These are phyloP conservation scores for Limulus polyphemus DNA, from an alignment of 2,888 invertebrate genomes.

Conservation along the genomic window DNA sequence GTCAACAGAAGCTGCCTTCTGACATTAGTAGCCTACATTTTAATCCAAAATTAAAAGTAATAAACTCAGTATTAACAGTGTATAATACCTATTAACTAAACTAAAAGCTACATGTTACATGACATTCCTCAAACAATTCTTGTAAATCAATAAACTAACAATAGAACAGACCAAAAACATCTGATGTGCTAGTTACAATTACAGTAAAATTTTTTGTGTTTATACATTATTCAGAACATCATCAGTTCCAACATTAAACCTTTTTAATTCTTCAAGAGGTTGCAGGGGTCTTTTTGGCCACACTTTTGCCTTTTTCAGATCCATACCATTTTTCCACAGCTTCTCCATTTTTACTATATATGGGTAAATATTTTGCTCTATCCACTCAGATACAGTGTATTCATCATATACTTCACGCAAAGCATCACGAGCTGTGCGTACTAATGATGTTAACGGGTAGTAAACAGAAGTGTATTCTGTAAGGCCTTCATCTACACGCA, in stretches of 20 bases:
- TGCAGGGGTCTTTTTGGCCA: slow-evolving; percentile 27
- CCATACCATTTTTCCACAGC: slow-evolving; percentile 22
- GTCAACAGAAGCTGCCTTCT: too few relatives aligned
- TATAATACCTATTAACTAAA: too few relatives aligned
- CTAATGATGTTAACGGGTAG: slow-evolving; percentile 22
- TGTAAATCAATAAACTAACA: too few relatives aligned
- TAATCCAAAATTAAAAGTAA: too few relatives aligned
- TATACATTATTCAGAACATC: slow-evolving; percentile 2
- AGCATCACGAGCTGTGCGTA: slow-evolving; percentile 42
- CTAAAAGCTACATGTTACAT: too few relatives aligned
- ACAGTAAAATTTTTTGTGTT: too few relatives aligned
- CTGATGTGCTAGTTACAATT: too few relatives aligned
- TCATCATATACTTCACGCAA: slow-evolving; percentile 43
- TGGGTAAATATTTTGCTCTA: slow-evolving; percentile 29
- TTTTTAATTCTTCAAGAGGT: slow-evolving; percentile 19
- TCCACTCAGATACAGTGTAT: slow-evolving; percentile 29
- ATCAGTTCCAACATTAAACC: slow-evolving; percentile 17
- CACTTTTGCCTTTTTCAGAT: slow-evolving; percentile 21
- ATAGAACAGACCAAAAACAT: too few relatives aligned
- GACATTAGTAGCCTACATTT: too few relatives aligned
- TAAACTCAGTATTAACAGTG: too few relatives aligned
- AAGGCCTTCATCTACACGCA: slow-evolving; percentile 32
- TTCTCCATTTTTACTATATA: slow-evolving; percentile 26
- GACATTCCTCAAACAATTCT: too few relatives aligned
- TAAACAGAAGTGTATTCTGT: slow-evolving; percentile 24